Percentiles rank a stretch among this genome's conserved stretches.
These are phyloP conservation scores for Apus apus DNA, from an alignment of 2,113 vertebrate species.

Conservation along the genomic window DNA sequence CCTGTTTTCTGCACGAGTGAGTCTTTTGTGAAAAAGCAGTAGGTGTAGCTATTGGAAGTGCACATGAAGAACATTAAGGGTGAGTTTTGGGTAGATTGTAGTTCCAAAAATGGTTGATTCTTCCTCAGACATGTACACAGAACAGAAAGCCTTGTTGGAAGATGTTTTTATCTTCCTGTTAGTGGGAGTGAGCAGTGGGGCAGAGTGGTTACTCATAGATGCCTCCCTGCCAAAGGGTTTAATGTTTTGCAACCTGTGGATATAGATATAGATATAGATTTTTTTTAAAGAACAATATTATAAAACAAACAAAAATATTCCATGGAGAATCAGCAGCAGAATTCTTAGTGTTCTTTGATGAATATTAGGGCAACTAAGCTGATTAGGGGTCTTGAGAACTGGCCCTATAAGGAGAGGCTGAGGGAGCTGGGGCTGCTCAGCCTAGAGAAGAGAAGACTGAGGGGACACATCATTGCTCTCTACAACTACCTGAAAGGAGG, in stretches of 20 bases:
- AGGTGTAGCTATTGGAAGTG: neutral
- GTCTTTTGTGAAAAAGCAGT: neutral
- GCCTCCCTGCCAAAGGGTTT: neutral
- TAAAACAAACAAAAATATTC: neutral
- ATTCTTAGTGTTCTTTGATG: neutral
- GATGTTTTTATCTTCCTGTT: neutral
- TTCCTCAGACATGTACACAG: neutral
- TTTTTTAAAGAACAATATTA: neutral
- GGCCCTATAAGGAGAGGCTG: too few relatives aligned
- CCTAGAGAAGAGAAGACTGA: too few relatives aligned
- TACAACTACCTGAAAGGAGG: too few relatives aligned
- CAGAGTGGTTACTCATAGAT: neutral
- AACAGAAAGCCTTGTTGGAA: neutral
- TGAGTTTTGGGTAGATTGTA: neutral
- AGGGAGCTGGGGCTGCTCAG: too few relatives aligned
- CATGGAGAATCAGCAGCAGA: neutral
- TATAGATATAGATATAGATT: too few relatives aligned
- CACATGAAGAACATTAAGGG: neutral
- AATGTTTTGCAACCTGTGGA: neutral
- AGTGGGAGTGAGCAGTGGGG: neutral
- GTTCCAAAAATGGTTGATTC: neutral
- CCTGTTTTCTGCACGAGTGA: neutral
- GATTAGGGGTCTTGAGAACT: too few relatives aligned
- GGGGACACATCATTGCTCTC: too few relatives aligned
- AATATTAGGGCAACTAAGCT: neutral